Evolutionary conservation across 1,140 invertebrate genomes (phyloP).

Genomic region (Bombus fervidus): DNA sequence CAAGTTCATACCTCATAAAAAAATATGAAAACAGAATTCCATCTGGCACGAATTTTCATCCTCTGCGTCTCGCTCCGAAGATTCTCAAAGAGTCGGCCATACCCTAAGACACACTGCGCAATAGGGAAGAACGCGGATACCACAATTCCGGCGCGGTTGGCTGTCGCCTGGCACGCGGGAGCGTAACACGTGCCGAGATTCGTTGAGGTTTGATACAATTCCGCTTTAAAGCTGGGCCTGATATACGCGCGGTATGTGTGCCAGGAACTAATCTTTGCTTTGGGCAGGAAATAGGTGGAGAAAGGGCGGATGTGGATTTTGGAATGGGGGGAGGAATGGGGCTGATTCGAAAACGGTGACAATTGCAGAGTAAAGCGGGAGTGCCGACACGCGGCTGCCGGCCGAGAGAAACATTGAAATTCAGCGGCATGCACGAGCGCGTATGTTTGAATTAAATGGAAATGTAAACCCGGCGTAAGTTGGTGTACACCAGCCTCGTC

Average conservation of each 20-base stretch:
- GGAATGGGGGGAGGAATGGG: not conserved
- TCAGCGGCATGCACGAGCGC: constrained; percentile 30
- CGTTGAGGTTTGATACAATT: constrained; percentile 13
- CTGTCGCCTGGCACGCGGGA: constrained; percentile 18
- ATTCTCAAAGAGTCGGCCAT: not conserved
- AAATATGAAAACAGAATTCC: too few relatives aligned
- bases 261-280: constrained; percentile 45
- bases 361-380: constrained; percentile 1
- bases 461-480: constrained; percentile 39
- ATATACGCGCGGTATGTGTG: constrained; percentile 25
- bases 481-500: not conserved
- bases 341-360: constrained; percentile 34
- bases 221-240: constrained; percentile 33
- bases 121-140: not conserved
- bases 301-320: not conserved
- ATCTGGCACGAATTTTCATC: too few relatives aligned
- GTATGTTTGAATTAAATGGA: constrained; percentile 44
- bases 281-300: constrained; percentile 2
- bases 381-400: not conserved
- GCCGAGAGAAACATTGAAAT: not conserved
- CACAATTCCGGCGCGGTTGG: constrained; percentile 2
- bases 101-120: not conserved
- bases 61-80: not conserved
- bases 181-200: constrained; percentile 20
- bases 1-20: too few relatives aligned